Conservation (phyloP, 2,113 vertebrate genomes). For the Misgurnus anguillicaudatus region DNA sequence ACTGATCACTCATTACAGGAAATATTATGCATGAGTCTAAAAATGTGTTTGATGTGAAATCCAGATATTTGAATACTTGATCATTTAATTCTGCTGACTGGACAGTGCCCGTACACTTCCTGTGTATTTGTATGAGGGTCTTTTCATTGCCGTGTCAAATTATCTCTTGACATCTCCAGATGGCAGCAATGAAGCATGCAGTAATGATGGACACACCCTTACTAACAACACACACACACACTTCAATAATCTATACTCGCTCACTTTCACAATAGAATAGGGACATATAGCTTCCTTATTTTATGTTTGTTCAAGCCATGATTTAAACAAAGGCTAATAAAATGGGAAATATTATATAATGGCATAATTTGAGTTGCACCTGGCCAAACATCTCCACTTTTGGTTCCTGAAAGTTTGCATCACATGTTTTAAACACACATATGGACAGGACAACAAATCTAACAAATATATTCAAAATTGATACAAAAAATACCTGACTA, state of each 20-base stretch:
- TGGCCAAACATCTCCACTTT: too few species aligned
- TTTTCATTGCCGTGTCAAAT: slow-evolving; percentile 57
- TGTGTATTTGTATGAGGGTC: slow-evolving; percentile 53
- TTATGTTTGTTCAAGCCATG: not conserved
- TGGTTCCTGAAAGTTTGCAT: too few species aligned
- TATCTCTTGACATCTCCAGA: slow-evolving; percentile 56
- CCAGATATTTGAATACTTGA: too few species aligned
- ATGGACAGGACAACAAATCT: too few species aligned
- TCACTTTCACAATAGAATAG: slow-evolving; percentile 28
- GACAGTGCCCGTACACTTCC: too few species aligned
- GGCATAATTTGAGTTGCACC: not conserved
- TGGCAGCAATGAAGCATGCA: slow-evolving; percentile 66
- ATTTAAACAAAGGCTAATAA: not conserved
- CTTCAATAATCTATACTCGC: not conserved
- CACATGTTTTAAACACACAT: too few species aligned
- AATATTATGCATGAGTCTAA: not conserved
- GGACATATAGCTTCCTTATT: not conserved
- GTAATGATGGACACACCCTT: slow-evolving; percentile 46
- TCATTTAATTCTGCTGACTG: too few species aligned
- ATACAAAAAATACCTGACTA: too few species aligned
- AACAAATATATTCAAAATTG: too few species aligned
- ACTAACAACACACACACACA: slow-evolving; percentile 1
- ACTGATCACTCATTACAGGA: not conserved
- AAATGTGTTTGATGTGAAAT: too few species aligned
- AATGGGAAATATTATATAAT: not conserved